A percentile compares a stretch with the other conserved stretches of the same genome.
These are phyloP conservation scores for Rafetus swinhoei DNA, from an alignment of 2,113 vertebrate genomes.

Conservation along the genomic window DNA sequence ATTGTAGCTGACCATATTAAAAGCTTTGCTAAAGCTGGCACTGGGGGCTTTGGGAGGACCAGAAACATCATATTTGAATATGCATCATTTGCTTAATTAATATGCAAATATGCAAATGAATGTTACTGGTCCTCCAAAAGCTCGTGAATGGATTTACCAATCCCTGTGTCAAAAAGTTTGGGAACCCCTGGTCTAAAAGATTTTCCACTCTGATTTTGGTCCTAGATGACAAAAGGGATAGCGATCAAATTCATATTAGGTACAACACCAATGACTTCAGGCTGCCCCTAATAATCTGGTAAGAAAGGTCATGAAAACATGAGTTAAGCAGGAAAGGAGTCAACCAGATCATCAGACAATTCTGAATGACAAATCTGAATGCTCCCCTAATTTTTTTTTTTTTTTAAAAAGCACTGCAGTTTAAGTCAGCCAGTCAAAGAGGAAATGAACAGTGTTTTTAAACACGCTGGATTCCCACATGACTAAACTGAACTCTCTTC, in stretches of 20 bases:
- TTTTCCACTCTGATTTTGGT: not conserved
- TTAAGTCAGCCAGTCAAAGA: not conserved
- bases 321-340: not conserved
- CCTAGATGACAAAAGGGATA: not conserved
- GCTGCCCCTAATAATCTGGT: not conserved
- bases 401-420: not conserved
- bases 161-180: too few relatives aligned
- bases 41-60: too few relatives aligned
- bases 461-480: not conserved
- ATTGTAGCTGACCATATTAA: too few relatives aligned
- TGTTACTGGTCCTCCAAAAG: too few relatives aligned
- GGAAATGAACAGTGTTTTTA: not conserved
- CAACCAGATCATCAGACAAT: not conserved
- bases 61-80: too few relatives aligned
- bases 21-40: too few relatives aligned
- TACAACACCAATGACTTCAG: not conserved
- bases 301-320: not conserved
- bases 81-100: too few relatives aligned
- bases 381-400: not conserved
- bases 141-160: too few relatives aligned
- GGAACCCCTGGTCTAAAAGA: not conserved
- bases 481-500: not conserved
- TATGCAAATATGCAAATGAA: too few relatives aligned
- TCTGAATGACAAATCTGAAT: not conserved
- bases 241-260: not conserved